Base-by-base conservation (phyloP, 35 echinoderm and acorn worm species). In the Ophiothrix spiculata region DNA sequence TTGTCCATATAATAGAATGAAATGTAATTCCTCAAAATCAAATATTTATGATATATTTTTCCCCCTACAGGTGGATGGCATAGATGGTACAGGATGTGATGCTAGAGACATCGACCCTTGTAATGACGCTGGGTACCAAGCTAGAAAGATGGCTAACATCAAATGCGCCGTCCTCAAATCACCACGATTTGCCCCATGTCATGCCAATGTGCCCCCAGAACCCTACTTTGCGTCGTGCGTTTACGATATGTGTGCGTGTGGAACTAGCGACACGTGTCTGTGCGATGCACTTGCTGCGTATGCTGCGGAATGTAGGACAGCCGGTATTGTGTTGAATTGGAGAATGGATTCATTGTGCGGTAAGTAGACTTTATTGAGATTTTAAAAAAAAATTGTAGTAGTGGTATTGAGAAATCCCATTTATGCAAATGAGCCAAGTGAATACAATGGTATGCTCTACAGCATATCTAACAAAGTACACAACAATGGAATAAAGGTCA, bases 261-360 rank as follows among this genome's bases (percentile, higher is more conserved):
- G 85, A 4, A 74, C 89, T 56, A 86, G 85, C 75, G 96, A 94
- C 56, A 81, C 88, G 10, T 99, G 96, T 74, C 87, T 94, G 29
- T 99, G 96, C 87, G 96, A 99, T 87, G 92, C 89, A 11, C 36
- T 99, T 14, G 89, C 88, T 33, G 96, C 96, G 1, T 99, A 99
- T 76, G 92, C 96, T 35, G 96, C 96, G 31, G 96, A 99, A 56
- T 99, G 96, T 77, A 80, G 96, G n/a, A 81, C 94, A 33, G 89
- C 73, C 37, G 96, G 92, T 25, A 85, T 99, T n/a, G 77, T 56
- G n/a, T 40, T 94, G 8, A 93, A 80, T 31, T 99, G 96, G 96
- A 82, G 96, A 74, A 74, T 86, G n/a, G 39, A 81, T 36, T 86
- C 89, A 36, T 89, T 94, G 32, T 98, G 95, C 92, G 85, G 96